Conservation (phyloP, 2,113 vertebrate genomes). For the Sialia sialis region DNA sequence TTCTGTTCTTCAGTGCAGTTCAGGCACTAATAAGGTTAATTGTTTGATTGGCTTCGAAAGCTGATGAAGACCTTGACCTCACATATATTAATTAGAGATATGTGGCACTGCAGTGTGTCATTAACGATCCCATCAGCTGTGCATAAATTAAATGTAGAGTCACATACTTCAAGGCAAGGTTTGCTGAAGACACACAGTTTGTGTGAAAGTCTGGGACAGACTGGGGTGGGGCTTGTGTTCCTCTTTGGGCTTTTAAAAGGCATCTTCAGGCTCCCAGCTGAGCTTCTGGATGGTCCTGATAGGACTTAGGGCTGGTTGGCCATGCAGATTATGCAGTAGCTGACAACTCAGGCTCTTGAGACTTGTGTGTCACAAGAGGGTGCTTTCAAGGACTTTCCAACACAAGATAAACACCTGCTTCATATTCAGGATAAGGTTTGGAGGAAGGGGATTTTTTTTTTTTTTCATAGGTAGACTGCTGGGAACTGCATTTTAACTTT, state of each 20-base stretch:
- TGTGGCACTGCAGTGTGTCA: accelerated
- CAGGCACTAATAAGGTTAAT: constrained; percentile 27
- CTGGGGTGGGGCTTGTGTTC: not conserved
- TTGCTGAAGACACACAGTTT: not conserved
- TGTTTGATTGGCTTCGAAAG: not conserved
- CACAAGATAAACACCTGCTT: not conserved
- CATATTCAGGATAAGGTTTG: not conserved
- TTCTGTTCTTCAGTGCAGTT: not conserved
- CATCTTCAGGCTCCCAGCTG: not conserved
- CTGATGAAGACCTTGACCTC: not conserved
- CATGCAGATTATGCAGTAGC: not conserved
- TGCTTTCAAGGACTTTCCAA: not conserved
- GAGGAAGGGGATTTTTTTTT: not conserved
- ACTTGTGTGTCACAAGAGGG: not conserved
- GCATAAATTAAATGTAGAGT: not conserved
- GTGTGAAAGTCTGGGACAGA: not conserved
- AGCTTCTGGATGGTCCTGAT: constrained; percentile 39
- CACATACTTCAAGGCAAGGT: not conserved
- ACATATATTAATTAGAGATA: not conserved
- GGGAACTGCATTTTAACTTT: not conserved
- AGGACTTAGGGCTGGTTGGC: not conserved
- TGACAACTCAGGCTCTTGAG: not conserved
- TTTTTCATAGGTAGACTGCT: not conserved
- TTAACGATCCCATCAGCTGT: not conserved
- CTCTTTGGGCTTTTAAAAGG: not conserved